Evolutionary conservation across 1,140 invertebrate species (phyloP), one percentile per base, ranked within the genome.

Genomic region (Pseudomyrmex cubaensis): DNA sequence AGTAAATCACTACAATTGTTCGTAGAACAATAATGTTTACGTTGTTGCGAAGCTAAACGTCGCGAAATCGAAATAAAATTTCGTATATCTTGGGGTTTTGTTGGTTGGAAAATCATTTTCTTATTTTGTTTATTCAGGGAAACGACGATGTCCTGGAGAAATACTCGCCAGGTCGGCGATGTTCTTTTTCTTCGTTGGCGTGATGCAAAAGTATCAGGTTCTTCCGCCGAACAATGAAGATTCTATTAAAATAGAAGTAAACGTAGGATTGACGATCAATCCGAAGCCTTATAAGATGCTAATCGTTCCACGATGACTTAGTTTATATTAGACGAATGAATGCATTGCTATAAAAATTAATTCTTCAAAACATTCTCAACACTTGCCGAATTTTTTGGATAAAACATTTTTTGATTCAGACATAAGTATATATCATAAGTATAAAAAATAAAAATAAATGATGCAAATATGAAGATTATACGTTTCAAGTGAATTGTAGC

Each of bases 141-240:
- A 95, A 78, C 95, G 97, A 87, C 95, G 96, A 82, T 98, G 98
- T 90, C 95, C 97, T 0, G 97, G 97, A 1, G 97, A 98, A 92
- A 93, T 95, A 0, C 92, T 98, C 57, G 97, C 97, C 0, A 95
- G 95, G 70, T 95, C 95, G 1, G 97, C 97, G 83, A 90, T 97
- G 2, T 98, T 98, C 90, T 93, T 97, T 20, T 95, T 97, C 61
- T 96, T 98, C 72, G 95, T 95, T 2, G 95, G 96, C 7, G 94
- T 98, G 13, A 92, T 98, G 75, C 97, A 97, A 89, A 91, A 90
- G 15, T 94, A 94, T 50, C 62, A 89, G 48, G 46, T 94, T 44
- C 80, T 89, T 67, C 91, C 93, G 10, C 88, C 94, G 25, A 90
- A 93, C 1, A 94, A 91, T 50, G 20, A 92, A 64, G 70, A 87